Conservation (phyloP, 2,888 invertebrate genomes). For the Thymelicus sylvestris region DNA sequence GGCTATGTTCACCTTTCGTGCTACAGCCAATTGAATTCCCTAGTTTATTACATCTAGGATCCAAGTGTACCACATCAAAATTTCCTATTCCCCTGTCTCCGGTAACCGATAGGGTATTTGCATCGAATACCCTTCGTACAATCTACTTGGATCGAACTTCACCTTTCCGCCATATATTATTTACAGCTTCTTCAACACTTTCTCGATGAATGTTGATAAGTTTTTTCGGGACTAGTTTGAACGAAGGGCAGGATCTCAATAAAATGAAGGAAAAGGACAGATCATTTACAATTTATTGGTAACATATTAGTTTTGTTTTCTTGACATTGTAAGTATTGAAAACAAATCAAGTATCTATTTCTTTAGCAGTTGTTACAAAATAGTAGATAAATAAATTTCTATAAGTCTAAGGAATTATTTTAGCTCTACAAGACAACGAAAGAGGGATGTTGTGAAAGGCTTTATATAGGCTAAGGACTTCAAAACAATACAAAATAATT, state of each 20-base stretch:
- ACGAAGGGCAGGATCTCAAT: slow-evolving; percentile 5
- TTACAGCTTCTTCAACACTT: slow-evolving; percentile 31
- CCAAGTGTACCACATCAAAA: slow-evolving; percentile 47
- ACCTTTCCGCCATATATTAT: slow-evolving; percentile 43
- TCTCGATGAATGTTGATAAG: slow-evolving; percentile 37
- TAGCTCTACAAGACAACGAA: no score
- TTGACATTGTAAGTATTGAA: no score
- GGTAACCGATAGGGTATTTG: slow-evolving; percentile 55
- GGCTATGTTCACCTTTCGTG: no score
- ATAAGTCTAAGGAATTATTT: no score
- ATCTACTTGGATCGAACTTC: slow-evolving; percentile 57
- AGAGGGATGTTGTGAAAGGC: no score
- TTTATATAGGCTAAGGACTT: no score
- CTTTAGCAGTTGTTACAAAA: no score
- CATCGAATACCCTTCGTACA: slow-evolving; percentile 70
- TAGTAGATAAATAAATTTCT: no score
- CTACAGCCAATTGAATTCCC: neutral
- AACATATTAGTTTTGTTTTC: neutral
- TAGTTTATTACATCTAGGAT: neutral
- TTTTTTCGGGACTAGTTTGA: slow-evolving; percentile 12
- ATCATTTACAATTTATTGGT: neutral
- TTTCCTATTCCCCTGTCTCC: slow-evolving; percentile 42
- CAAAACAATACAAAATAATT: no score
- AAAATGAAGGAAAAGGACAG: neutral
- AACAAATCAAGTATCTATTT: no score